A percentile compares a stretch with the other conserved stretches of the same genome.
These are phyloP conservation scores for Malurus elegans DNA, from an alignment of 2,113 vertebrate genomes.

Conservation along the genomic window DNA sequence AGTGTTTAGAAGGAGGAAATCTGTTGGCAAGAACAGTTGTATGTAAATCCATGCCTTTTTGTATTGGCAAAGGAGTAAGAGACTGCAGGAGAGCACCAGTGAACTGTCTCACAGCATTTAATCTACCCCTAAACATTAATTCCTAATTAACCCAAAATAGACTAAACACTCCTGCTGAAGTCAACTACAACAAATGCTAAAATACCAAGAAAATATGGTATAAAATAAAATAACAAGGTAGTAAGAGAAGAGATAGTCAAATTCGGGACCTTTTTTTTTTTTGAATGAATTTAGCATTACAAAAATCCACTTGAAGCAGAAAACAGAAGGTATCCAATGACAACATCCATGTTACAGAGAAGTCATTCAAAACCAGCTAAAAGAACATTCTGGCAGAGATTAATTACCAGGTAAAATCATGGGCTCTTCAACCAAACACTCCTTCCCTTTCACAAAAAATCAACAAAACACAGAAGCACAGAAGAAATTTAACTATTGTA, in stretches of 20 bases:
- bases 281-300: background rate
- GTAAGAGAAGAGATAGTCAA: background rate
- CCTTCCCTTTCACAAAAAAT: background rate
- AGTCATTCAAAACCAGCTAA: conserved; percentile 7
- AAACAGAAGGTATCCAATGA: background rate
- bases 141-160: background rate
- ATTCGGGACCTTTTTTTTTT: background rate
- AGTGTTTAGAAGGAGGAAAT: background rate
- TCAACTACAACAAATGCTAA: background rate
- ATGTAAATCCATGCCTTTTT: background rate
- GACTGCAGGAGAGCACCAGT: background rate
- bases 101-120: background rate
- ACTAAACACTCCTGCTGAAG: background rate
- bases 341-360: background rate
- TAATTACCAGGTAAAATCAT: background rate
- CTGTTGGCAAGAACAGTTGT: background rate
- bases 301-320: background rate
- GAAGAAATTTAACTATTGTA: background rate
- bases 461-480: background rate
- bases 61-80: background rate
- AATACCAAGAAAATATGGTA: background rate
- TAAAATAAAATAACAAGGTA: background rate
- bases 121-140: background rate
- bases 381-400: background rate
- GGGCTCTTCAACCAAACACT: background rate